A percentile compares a stretch with the other conserved stretches of the same genome.
Conservation (phyloP, 2,888 invertebrate species). For the Norana najaformis region DNA sequence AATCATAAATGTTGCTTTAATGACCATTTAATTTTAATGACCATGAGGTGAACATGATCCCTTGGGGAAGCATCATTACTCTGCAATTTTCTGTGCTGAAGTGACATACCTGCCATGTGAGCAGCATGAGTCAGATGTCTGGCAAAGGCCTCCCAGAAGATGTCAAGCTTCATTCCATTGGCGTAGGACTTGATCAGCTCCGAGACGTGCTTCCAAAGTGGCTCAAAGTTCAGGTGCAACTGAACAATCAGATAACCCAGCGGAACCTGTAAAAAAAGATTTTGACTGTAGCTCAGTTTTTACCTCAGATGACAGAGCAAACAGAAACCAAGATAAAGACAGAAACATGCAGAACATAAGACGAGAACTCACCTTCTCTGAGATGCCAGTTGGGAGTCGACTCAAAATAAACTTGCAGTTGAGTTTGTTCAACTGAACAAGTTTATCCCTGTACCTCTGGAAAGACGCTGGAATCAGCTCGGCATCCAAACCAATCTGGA, state of each 20-base stretch:
- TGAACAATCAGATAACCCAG: constrained; percentile 79
- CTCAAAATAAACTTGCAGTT: constrained; percentile 60
- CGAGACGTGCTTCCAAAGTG: constrained; percentile 83
- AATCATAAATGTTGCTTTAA: not conserved
- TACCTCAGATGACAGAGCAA: not conserved
- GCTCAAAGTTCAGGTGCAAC: constrained; percentile 82
- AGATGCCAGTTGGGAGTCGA: constrained; percentile 50
- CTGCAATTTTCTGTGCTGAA: not conserved
- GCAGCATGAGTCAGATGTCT: constrained; percentile 62
- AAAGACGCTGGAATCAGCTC: constrained; percentile 76
- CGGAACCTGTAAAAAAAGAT: constrained; percentile 66
- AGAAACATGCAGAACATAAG: too few relatives aligned
- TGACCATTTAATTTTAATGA: too few relatives aligned
- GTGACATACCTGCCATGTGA: constrained; percentile 48
- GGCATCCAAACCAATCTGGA: constrained; percentile 71
- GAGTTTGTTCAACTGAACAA: constrained; percentile 76
- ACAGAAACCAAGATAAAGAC: too few relatives aligned
- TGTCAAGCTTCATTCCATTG: constrained; percentile 52
- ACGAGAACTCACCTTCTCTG: constrained; percentile 41
- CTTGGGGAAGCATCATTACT: not conserved
- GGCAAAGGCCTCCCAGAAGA: constrained; percentile 61
- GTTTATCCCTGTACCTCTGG: constrained; percentile 74
- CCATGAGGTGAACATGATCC: not conserved
- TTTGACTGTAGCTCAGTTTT: not conserved
- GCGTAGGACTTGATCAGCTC: constrained; percentile 78